Conservation (phyloP, 2,888 invertebrate species). For the Drosophila imparisetae region DNA sequence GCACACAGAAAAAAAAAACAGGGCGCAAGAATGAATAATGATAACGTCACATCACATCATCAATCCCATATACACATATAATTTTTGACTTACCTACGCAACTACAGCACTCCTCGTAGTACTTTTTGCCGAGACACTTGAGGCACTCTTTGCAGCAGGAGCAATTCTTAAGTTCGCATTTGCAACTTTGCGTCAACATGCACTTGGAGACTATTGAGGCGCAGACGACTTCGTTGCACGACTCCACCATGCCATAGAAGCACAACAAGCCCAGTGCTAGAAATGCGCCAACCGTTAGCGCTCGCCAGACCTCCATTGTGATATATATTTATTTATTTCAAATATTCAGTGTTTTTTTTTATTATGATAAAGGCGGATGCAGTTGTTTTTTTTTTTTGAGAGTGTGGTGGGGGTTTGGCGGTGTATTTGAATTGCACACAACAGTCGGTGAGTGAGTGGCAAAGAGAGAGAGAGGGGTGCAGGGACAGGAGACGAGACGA, state of each 20-base stretch:
- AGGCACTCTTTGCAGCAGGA: conserved; percentile 98
- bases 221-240: conserved; percentile 97
- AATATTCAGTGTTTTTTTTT: conserved; percentile 13
- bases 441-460: conserved; percentile 7
- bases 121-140: conserved; percentile 91
- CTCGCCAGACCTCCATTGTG: conserved; percentile 76
- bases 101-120: conserved; percentile 97
- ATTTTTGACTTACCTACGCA: conserved; percentile 93
- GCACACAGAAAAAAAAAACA: conserved; percentile 54
- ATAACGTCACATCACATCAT: conserved; percentile 68
- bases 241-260: conserved; percentile 76
- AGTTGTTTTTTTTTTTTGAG: conserved; percentile 1
- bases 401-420: conserved; percentile 26
- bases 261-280: conserved; percentile 73
- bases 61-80: conserved; percentile 6
- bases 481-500: conserved; percentile 19
- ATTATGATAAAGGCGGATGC: conserved; percentile 14
- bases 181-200: conserved; percentile 97
- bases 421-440: conserved; percentile 50
- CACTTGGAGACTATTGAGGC: conserved; percentile 98
- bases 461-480: neutral
- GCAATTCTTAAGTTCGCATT: conserved; percentile 96
- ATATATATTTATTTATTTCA: conserved; percentile 12
- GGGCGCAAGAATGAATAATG: conserved; percentile 54
- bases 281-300: conserved; percentile 71